Evolutionary conservation across 2,888 invertebrate species (phyloP), one percentile per base, ranked within the genome.

Genomic region (Drosophila nr. perissopoda): DNA sequence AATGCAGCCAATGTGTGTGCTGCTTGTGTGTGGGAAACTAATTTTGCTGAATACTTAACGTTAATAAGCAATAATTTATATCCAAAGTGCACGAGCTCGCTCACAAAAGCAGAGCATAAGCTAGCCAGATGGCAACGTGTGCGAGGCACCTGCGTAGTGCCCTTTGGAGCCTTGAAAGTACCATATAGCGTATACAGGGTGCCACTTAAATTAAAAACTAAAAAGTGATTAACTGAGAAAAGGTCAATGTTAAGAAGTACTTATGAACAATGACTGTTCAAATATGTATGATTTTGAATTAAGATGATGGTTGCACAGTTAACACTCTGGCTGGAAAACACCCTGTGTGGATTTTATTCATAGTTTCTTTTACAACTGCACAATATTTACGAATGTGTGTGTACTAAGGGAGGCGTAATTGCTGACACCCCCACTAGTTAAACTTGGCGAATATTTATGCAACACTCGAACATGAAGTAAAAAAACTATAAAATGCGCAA

Each of bases 61-160:
- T 82, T 88, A 85, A 89, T 88, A 86, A 73, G 76, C 76, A 80
- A 87, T 89, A 87, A 90, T 82, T 89, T 82, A 89, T 82, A 74
- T 51, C 56, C 90, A 77, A 84, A 76, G 76, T 78, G 74, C 74
- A 79, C 51, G 60, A 82, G 51, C 54, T 40, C 79, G 61, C 58
- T 66, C 59, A 61, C 38, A 69, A 29, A 29, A 57, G 70, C 74
- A 46, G 51, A 67, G 29, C 72, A 62, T 67, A 36, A 72, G 69
- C 62, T 53, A 70, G 64, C 64, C 56, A 67, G 58, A 46, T 64
- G 60, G 76, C 58, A 13, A 51, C 29, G 46, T 33, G 46, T 42
- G 54, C 42, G 31, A 51, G 51, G 51, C 42, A 60, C n/a, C 53
- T 54, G 54, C 49, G 18, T 27, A 51, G 58, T 72, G 61, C 56